Base-by-base conservation (phyloP, 2,113 vertebrate genomes). In the Euleptes europaea region DNA sequence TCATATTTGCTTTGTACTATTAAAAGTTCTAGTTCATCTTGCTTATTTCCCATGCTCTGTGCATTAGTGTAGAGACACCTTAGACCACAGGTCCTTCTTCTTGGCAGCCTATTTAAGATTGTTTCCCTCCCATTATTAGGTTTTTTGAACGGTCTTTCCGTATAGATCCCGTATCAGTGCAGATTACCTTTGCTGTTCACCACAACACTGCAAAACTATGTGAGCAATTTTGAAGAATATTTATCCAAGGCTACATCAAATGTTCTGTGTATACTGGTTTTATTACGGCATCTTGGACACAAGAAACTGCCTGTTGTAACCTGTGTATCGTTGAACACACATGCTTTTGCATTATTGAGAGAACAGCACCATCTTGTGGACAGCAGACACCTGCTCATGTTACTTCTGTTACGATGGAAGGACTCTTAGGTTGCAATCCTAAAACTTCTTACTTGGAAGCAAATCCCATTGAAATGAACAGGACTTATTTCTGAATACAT, bases 341-440 rank as follows among this genome's bases (percentile, higher is more conserved):
- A 3, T 33, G n/a, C 28, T 66, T 79, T 42, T 44, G 77, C 31
- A 57, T 72, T 44, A 26, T 44, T 74, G 81, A 49, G 57, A 66
- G 66, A 42, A 79, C 23, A 79, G 75, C 76, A 76, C 77, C 85
- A 84, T 76, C 91, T 87, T 78, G 82, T 88, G 87, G 87, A 21
- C 35, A 33, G 33, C 23, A 49, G 19, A 38, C 7, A 28, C 31
- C 47, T 44, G 0, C 13, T 42, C 31, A 70, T 8, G 4, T 42
- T 85, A 17, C 40, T 33, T 65, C 40, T 80, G 21, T 19, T n/a
- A 49, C 19, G 11, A 66, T 33, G 42, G 78, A 47, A n/a, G 21
- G 28, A 21, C 3, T 5, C 3, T 66, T 42, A 17, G 38, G 38
- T n/a, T 66, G 28, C 26, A 44, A n/a, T 66, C 14, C 6, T 44